Percentiles rank a stretch among this genome's conserved stretches.
Evolutionary conservation across 2,888 invertebrate genomes (phyloP).

Genomic region (Nemurella pictetii): DNA sequence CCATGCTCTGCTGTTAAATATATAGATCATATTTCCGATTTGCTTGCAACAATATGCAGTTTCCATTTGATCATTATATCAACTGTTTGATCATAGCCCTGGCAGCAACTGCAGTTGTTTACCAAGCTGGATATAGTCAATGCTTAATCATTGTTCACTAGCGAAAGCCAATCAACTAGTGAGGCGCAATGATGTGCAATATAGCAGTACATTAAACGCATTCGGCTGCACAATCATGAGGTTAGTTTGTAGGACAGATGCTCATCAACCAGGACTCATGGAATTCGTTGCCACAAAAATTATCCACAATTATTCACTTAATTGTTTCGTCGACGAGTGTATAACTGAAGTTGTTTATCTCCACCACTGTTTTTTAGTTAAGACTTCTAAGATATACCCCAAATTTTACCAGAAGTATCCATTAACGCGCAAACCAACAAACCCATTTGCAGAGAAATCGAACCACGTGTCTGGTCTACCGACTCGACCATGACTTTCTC

Average conservation of each 20-base stretch:
- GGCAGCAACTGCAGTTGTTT: neutral
- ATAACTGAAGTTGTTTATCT: too few species aligned
- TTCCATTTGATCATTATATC: neutral
- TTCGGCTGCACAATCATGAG: neutral
- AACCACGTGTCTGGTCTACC: neutral
- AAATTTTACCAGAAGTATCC: too few species aligned
- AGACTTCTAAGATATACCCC: too few species aligned
- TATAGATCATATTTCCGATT: neutral
- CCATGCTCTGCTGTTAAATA: too few species aligned
- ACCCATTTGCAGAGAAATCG: too few species aligned
- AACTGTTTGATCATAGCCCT: neutral
- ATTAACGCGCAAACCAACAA: too few species aligned
- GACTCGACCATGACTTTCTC: neutral
- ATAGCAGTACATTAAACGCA: neutral
- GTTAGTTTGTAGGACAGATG: neutral
- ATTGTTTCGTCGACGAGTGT: too few species aligned
- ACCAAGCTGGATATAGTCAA: neutral
- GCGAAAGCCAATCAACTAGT: neutral
- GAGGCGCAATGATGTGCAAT: neutral
- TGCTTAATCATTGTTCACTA: neutral
- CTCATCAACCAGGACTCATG: too few species aligned
- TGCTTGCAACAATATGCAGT: neutral
- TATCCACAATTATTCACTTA: too few species aligned
- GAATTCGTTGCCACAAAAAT: too few species aligned
- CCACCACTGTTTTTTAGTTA: too few species aligned